Evolutionary conservation across 2,797 vertebrate genomes (phyloP).

Genomic region (Phalanger gymnotis): DNA sequence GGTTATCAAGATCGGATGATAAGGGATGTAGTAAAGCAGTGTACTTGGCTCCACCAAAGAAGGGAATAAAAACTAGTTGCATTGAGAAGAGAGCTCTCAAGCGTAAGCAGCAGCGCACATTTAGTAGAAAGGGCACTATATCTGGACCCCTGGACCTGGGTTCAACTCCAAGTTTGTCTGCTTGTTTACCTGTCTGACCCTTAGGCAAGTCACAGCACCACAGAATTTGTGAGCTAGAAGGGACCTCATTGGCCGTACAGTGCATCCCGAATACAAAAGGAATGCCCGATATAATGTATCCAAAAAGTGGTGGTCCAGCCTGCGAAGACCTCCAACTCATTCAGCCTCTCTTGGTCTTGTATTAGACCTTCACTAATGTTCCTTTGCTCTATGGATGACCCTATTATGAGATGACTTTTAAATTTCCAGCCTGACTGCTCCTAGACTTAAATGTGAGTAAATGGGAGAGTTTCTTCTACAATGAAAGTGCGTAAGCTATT

Average conservation of each 20-base stretch:
- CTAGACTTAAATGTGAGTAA: too few species aligned
- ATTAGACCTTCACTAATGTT: too few species aligned
- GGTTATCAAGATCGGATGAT: not conserved
- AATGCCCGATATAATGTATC: not conserved
- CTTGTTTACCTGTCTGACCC: not conserved
- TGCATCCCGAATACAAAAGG: too few species aligned
- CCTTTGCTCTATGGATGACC: not conserved
- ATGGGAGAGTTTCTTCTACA: not conserved
- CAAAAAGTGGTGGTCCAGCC: not conserved
- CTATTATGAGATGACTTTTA: not conserved
- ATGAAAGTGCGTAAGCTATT: constrained; percentile 48
- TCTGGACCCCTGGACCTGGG: not conserved
- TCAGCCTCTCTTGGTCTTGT: not conserved
- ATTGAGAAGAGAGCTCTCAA: not conserved
- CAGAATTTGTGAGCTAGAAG: too few species aligned
- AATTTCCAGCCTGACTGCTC: not conserved
- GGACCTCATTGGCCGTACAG: too few species aligned
- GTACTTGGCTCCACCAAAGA: not conserved
- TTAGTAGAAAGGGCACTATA: not conserved
- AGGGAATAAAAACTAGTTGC: not conserved
- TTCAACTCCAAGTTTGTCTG: not conserved
- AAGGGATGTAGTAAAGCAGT: not conserved
- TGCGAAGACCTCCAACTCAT: not conserved
- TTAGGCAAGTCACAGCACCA: too few species aligned
- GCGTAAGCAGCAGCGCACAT: not conserved